phyloP scores from a whole-genome alignment of 2,888 invertebrate genomes.

The Choristoneura rosaceana region DNA sequence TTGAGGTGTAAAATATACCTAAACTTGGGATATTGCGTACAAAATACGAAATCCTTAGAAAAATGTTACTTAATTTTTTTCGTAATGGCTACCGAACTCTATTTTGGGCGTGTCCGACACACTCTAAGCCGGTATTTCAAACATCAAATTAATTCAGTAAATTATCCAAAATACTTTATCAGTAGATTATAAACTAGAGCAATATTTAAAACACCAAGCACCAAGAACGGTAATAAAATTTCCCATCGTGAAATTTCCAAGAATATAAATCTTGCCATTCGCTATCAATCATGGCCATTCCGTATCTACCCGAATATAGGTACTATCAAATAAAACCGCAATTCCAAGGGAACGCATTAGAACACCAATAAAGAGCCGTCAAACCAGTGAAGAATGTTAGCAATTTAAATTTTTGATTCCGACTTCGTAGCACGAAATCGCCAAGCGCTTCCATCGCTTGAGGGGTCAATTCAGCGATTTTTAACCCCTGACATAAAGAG shows the following conservation, averaged over 20 bases:
- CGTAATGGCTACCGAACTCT: too few species aligned
- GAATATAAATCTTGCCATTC: conserved; percentile 12
- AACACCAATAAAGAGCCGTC: conserved; percentile 67
- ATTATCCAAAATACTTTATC: neutral
- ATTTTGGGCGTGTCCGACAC: too few species aligned
- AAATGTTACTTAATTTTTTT: too few species aligned
- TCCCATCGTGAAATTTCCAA: neutral
- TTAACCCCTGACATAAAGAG: too few species aligned
- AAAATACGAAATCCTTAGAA: too few species aligned
- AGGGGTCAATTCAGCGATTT: too few species aligned
- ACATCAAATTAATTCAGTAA: too few species aligned
- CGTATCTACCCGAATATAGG: conserved; percentile 37
- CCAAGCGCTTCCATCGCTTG: conserved; percentile 63
- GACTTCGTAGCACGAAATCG: conserved; percentile 50
- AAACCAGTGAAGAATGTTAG: conserved; percentile 70
- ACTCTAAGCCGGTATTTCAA: too few species aligned
- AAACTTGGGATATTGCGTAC: too few species aligned
- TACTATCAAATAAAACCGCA: conserved; percentile 49
- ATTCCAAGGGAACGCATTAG: conserved; percentile 51
- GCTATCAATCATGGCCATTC: conserved; percentile 46
- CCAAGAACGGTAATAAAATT: neutral
- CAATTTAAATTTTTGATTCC: conserved; percentile 81
- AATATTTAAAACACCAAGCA: neutral
- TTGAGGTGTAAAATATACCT: too few species aligned
- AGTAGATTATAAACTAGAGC: neutral